Percentiles rank a stretch among this genome's conserved stretches.
Evolutionary conservation across 1,140 invertebrate species (phyloP).

Genomic region (Paraescarpia echinospica): DNA sequence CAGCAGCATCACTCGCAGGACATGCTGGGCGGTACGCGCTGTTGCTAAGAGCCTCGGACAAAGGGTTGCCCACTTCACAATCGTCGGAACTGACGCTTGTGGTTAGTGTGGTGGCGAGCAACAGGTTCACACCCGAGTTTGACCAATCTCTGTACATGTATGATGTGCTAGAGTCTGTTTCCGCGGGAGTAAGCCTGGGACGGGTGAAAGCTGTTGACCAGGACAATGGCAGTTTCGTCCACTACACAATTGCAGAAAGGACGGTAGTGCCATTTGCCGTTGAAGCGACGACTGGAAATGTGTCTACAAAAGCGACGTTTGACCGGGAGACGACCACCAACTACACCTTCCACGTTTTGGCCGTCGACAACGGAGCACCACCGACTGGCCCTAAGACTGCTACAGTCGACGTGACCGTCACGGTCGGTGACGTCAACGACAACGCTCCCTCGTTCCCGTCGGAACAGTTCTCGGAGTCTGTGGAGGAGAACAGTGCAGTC

Average conservation of each 20-base stretch:
- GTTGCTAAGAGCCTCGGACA: conserved; percentile 77
- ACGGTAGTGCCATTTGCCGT: conserved; percentile 39
- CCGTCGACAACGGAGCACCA: conserved; percentile 79
- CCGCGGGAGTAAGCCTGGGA: conserved; percentile 58
- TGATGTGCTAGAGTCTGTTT: conserved; percentile 83
- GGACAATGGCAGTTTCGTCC: neutral
- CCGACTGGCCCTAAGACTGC: conserved; percentile 65
- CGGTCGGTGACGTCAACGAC: conserved; percentile 88
- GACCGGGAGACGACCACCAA: conserved; percentile 78
- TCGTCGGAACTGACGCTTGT: conserved; percentile 70
- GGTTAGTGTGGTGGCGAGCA: conserved; percentile 84
- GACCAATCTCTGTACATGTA: conserved; percentile 72
- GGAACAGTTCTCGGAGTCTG: neutral
- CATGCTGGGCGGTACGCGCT: neutral
- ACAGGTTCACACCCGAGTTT: conserved; percentile 72
- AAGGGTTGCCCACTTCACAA: conserved; percentile 75
- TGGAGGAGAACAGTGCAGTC: conserved; percentile 11
- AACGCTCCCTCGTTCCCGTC: conserved; percentile 70
- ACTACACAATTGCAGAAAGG: neutral
- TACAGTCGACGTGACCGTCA: conserved; percentile 67
- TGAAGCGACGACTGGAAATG: conserved; percentile 69
- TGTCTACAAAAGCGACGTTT: conserved; percentile 77
- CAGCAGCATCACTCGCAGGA: neutral
- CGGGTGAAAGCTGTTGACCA: conserved; percentile 21
- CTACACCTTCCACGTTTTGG: conserved; percentile 82